Base-by-base conservation (phyloP, 2,113 vertebrate species). In the Tachuris rubrigastra region DNA sequence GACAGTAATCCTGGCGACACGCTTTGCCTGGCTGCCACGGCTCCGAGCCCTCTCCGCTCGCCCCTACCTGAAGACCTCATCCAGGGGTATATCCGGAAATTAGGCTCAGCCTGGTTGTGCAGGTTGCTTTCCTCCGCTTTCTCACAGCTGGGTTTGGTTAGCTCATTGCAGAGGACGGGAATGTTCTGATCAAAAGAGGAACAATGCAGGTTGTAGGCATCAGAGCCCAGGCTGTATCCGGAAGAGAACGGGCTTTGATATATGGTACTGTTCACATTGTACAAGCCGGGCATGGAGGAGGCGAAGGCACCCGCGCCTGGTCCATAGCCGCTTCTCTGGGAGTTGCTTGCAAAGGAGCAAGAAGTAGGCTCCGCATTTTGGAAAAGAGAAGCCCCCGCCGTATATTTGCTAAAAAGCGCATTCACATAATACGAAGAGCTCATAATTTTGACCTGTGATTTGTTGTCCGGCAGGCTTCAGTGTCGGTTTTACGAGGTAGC, bases 401-500 rank as follows among this genome's bases (percentile, higher is more conserved):
- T 98, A 98, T 99, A 99, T 98, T 99, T 99, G 98, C 98, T 98
- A 98, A 99, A 99, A 98, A 99, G 98, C 98, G 98, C 98, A 97
- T 99, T 98, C 98, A 99, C 98, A 99, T 99, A 99, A 99, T 99
- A 99, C 97, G 98, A 98, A 98, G 99, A 99, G 99, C 98, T 99
- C 99, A 99, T 99, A 98, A 99, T 99, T 99, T 98, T 98, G 98
- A 98, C 97, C 98, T 97, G 98, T 99, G 99, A 99, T 99, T 99
- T 99, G 99, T 99, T 99, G 99, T 99, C 98, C 98, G 98, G 98
- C 98, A 99, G 99, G 98, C 98, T 98, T 98, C 98, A 98, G 98
- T 99, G 98, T 99, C 99, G 98, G 99, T 99, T 99, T 99, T 99
- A 99, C 98, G 99, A 99, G 99, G 98, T 98, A 98, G 98, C 94